Evolutionary conservation across 2,113 vertebrate genomes (phyloP), one percentile per base, ranked within the genome.

Genomic region (Trematocara unimaculatum): DNA sequence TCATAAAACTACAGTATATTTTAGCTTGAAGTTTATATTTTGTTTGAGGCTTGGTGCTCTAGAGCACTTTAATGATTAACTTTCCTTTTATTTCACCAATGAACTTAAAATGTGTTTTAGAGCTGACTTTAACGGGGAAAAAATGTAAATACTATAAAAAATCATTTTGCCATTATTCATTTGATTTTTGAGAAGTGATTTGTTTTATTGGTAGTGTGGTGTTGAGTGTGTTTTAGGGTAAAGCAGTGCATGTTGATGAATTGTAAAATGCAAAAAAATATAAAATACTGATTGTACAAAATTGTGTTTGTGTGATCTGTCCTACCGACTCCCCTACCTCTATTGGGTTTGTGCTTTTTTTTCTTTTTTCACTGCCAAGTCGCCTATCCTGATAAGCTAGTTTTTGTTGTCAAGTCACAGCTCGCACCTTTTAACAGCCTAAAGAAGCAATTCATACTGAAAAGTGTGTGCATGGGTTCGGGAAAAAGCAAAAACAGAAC

Each of bases 81-180:
- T 93, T 93, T 88, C 49, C 64, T 90, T 90, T 49, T 77, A 77
- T 89, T 88, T 83, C 80, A 87, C 90, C 64, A 20, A 45, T 90
- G 79, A 81, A 93, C 83, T 92, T 94, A 77, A 91, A 85, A 88
- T 79, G 88, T 58, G 87, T 89, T 95, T 93, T 92, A 94, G 91
- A 90, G 84, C 91, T 93, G 89, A 90, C 91, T 91, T 93, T 67
- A 87, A 86, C 88, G 14, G 33, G 79, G 35, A 88, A 88, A 92
- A 95, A 96, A 93, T 95, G 95, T 95, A 95, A 94, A 95, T 95
- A 95, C 89, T 95, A 93, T 93, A 94, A 94, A 95, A 94, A 96
- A 95, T 93, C 31, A 94, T 94, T 77, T 96, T 91, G 90, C 88
- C 95, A 90, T 90, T 91, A 93, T 89, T 85, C 49, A 88, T 92